phyloP scores from a whole-genome alignment of 2,888 invertebrate genomes.

The Drosophila imparisetae region DNA sequence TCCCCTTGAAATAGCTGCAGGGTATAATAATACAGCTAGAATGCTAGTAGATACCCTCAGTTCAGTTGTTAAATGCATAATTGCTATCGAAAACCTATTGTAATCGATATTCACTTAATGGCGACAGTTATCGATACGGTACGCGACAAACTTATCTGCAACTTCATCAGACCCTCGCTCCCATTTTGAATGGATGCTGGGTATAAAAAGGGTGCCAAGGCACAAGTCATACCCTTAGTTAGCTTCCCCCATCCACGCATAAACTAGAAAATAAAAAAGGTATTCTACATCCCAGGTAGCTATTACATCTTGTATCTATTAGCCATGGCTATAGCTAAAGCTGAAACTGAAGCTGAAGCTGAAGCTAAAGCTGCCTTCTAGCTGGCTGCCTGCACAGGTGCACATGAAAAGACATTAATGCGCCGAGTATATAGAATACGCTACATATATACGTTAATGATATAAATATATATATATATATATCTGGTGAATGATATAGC shows the following conservation, averaged over 20 bases:
- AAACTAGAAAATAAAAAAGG: not conserved
- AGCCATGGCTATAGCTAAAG: not conserved
- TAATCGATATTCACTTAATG: not conserved
- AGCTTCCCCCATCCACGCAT: not conserved
- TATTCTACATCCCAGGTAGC: constrained; percentile 16
- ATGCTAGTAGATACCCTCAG: not conserved
- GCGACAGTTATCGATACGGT: not conserved
- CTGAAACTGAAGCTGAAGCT: not conserved
- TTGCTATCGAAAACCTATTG: not conserved
- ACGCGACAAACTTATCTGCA: not conserved
- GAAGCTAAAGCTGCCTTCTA: not conserved
- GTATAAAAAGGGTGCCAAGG: constrained; percentile 16
- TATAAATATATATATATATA: constrained; percentile 12
- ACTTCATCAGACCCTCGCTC: not conserved
- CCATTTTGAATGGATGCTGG: not conserved
- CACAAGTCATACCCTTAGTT: constrained; percentile 32
- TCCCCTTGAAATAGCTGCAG: not conserved
- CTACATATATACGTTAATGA: constrained; percentile 7
- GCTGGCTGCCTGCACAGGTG: constrained; percentile 61
- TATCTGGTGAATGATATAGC: constrained; percentile 45
- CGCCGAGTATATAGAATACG: constrained; percentile 14
- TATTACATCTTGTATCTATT: constrained; percentile 36
- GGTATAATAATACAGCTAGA: not conserved
- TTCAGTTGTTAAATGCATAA: not conserved
- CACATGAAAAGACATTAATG: constrained; percentile 64